Evolutionary conservation across 2,113 vertebrate species (phyloP).

Genomic region (Colossoma macropomum): DNA sequence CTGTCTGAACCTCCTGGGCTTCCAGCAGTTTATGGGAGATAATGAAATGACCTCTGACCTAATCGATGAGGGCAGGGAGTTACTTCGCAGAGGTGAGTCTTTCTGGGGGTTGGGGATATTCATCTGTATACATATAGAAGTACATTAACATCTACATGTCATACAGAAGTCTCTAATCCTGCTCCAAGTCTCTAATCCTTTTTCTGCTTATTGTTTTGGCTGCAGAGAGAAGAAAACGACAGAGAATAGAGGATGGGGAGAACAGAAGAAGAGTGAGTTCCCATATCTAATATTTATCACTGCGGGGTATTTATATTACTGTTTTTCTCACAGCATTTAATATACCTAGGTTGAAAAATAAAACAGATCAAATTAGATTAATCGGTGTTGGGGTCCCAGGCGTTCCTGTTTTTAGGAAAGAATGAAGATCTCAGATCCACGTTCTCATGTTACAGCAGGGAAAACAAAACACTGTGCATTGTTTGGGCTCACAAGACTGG

Average conservation of each 20-base stretch:
- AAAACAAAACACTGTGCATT: no score
- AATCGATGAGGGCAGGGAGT: conserved; percentile 95
- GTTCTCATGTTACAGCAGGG: no score
- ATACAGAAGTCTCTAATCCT: no score
- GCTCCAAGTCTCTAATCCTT: no score
- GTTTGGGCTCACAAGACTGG: background rate
- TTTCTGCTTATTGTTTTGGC: background rate
- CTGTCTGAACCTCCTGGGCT: conserved; percentile 94
- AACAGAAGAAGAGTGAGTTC: conserved; percentile 89
- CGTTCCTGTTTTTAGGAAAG: no score
- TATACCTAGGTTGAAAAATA: background rate
- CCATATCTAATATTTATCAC: background rate
- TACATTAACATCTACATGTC: background rate
- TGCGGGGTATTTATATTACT: no score
- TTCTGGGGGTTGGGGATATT: background rate
- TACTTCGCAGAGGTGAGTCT: conserved; percentile 88
- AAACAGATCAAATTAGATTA: background rate
- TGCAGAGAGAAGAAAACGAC: conserved; percentile 94
- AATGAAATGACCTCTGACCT: conserved; percentile 97
- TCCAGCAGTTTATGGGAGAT: conserved; percentile 97
- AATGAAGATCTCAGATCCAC: no score
- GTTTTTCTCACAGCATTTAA: background rate
- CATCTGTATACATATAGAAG: background rate
- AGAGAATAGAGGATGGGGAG: conserved; percentile 93
- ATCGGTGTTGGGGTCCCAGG: no score